These are phyloP conservation scores for Tokudaia muenninki DNA, from an alignment of 2,797 vertebrate genomes.

Conservation along the genomic window DNA sequence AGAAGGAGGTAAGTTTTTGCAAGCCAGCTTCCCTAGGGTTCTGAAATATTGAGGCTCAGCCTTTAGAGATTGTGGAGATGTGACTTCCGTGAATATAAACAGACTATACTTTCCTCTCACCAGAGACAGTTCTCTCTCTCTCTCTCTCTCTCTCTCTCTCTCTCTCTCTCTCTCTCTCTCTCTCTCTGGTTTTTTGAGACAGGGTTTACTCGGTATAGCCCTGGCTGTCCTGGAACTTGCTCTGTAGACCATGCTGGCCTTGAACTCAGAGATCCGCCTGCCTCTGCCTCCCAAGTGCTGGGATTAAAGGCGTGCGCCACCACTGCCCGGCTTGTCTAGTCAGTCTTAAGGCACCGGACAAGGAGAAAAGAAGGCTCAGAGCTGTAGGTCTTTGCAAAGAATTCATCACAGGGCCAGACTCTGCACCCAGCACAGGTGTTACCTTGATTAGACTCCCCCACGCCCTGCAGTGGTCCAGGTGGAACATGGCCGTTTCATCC, in stretches of 20 bases:
- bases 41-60: not conserved
- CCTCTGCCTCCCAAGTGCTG: too few species aligned
- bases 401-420: not conserved
- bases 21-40: not conserved
- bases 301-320: too few species aligned
- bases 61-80: not conserved
- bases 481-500: not conserved
- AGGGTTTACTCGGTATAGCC: too few species aligned
- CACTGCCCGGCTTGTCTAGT: not conserved
- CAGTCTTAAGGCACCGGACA: conserved; percentile 36
- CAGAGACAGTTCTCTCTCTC: not conserved
- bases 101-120: not conserved
- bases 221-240: too few species aligned
- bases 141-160: too few species aligned
- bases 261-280: too few species aligned
- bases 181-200: too few species aligned
- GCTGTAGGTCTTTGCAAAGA: conserved; percentile 29
- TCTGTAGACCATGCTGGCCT: too few species aligned
- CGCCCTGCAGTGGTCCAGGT: not conserved
- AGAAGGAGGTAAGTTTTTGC: not conserved
- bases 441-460: conserved; percentile 16
- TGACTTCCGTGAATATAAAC: conserved; percentile 4
- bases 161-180: too few species aligned
- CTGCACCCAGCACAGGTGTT: not conserved
- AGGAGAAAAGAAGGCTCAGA: not conserved